phyloP scores from a whole-genome alignment of 2,797 vertebrate genomes.

The Myotis myotis region DNA sequence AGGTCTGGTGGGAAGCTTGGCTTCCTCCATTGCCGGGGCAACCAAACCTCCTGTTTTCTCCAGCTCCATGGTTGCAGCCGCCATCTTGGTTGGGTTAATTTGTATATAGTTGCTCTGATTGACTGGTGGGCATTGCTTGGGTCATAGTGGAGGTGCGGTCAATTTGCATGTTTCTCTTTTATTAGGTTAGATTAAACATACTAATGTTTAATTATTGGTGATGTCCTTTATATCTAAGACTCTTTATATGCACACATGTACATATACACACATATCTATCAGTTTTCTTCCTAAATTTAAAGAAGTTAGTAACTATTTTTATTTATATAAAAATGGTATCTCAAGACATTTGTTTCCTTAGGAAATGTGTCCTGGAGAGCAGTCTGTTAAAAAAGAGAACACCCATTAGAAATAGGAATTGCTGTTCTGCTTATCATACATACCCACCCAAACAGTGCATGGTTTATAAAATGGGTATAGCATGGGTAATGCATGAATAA shows the following conservation, averaged over 20 bases:
- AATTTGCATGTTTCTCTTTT: too few relatives aligned
- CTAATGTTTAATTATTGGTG: not conserved
- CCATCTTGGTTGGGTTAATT: too few relatives aligned
- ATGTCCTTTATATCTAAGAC: not conserved
- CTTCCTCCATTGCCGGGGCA: too few relatives aligned
- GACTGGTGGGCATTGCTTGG: too few relatives aligned
- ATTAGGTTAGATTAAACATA: not conserved
- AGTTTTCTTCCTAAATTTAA: not conserved
- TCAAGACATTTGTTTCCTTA: not conserved
- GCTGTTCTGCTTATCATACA: not conserved
- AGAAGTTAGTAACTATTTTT: too few relatives aligned
- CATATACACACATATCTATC: not conserved
- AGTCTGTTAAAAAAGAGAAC: not conserved
- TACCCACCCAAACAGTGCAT: not conserved
- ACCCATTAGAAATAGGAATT: not conserved
- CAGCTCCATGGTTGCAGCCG: too few relatives aligned
- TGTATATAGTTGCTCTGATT: too few relatives aligned
- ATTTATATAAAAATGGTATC: slow-evolving; percentile 1
- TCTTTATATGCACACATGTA: not conserved
- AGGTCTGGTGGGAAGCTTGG: too few relatives aligned
- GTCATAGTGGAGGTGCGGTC: too few relatives aligned
- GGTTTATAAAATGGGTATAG: not conserved
- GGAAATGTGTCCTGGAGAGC: not conserved
- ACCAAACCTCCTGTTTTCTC: too few relatives aligned
- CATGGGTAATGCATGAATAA: not conserved